Conservation (phyloP, 2,113 vertebrate species). For the Heterotilapia buettikoferi region DNA sequence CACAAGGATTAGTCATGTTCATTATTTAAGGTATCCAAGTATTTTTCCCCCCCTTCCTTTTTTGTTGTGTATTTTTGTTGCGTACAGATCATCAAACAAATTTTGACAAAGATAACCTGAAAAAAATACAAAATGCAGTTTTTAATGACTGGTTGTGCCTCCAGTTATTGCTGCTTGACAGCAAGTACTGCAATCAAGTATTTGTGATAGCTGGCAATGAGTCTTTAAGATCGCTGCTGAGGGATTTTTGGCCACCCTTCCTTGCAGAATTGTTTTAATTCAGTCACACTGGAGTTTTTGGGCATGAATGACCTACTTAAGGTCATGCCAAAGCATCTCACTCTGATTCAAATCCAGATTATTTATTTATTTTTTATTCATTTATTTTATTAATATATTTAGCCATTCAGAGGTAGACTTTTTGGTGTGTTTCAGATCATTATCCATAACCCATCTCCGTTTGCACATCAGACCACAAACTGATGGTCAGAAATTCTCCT, state of each 20-base stretch:
- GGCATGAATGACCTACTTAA: not conserved
- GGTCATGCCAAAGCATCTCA: not conserved
- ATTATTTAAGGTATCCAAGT: not conserved
- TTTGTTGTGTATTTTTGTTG: too few relatives aligned
- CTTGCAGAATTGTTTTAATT: not conserved
- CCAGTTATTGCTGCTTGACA: not conserved
- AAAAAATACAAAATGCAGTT: not conserved
- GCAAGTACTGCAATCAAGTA: not conserved
- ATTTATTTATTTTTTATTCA: not conserved
- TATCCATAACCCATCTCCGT: not conserved
- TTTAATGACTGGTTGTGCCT: not conserved
- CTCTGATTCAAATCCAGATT: not conserved
- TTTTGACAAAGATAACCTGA: not conserved
- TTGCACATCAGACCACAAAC: not conserved
- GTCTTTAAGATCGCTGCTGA: rapidly evolving
- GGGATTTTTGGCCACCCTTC: not conserved
- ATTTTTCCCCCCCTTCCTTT: not conserved
- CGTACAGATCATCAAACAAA: not conserved
- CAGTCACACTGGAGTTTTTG: not conserved
- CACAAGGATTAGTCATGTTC: not conserved
- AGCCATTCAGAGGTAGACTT: not conserved
- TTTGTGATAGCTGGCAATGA: not conserved
- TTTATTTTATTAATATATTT: not conserved
- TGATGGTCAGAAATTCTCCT: not conserved
- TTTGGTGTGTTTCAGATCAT: not conserved